Percentiles rank a stretch among this genome's conserved stretches.
phyloP scores from a whole-genome alignment of 1,140 invertebrate genomes.

The Eupristina koningsbergeri region DNA sequence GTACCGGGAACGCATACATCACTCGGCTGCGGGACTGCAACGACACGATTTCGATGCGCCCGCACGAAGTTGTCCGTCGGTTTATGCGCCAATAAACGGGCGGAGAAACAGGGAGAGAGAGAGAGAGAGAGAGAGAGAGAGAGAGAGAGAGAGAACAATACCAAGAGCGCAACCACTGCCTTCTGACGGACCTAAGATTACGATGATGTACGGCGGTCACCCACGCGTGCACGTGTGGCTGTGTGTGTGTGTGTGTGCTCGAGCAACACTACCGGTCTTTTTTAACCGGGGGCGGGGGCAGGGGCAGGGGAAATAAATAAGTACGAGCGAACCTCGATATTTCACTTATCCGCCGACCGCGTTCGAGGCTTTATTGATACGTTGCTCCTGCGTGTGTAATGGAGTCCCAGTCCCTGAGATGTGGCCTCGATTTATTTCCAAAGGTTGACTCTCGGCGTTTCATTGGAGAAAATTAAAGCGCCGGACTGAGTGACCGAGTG shows the following conservation, averaged over 20 bases:
- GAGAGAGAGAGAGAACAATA: constrained; percentile 45
- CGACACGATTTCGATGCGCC: constrained; percentile 23
- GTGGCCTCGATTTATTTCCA: constrained; percentile 40
- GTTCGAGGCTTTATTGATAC: constrained; percentile 22
- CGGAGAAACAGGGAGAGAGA: no score
- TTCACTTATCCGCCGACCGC: constrained; percentile 32
- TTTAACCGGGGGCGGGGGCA: background rate
- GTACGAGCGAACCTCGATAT: constrained; percentile 21
- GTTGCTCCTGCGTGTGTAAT: no score
- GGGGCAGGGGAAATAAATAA: background rate
- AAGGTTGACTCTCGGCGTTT: background rate
- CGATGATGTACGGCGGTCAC: constrained; percentile 41
- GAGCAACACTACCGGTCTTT: constrained; percentile 43
- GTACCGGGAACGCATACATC: constrained; percentile 33
- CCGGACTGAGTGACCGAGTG: constrained; percentile 1
- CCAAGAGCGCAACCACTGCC: constrained; percentile 28
- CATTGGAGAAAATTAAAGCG: constrained; percentile 33
- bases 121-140: no score
- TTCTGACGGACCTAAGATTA: constrained; percentile 38
- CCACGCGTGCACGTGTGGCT: background rate
- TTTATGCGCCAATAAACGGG: constrained; percentile 48
- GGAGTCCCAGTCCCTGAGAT: background rate
- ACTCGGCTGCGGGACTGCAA: constrained; percentile 22
- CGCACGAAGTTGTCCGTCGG: constrained; percentile 34
- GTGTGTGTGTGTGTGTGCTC: no score